Base-by-base conservation (phyloP, 2,888 invertebrate genomes). In the Lapara coniferarum region DNA sequence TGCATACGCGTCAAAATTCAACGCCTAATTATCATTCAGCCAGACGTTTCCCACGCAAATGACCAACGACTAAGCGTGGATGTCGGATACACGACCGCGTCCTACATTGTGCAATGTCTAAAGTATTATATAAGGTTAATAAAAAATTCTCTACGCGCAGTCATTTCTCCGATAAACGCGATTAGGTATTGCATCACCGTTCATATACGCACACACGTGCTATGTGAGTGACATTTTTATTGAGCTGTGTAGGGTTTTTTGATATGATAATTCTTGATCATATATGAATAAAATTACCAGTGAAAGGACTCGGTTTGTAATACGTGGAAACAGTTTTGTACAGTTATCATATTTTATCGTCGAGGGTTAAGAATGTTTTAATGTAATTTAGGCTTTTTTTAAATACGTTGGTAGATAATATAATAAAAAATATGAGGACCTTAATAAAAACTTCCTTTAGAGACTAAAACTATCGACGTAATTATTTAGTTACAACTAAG, bases 111-210 rank as follows among this genome's bases (percentile, higher is more conserved):
- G 81, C 37, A 37, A 37, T 37, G 55, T 55, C 19, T 85, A 83
- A 86, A 71, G 75, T 66, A 73, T 59, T 66, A 68, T 53, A 51
- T 69, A 69, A 69, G 58, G n/a, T 63, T 69, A 37, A 53, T 78
- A 79, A 87, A 91, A 89, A 90, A 91, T 91, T 85, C 90, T 73
- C 76, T 70, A 71, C 84, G 77, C 89, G 81, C 86, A 83, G 82
- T 82, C 86, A 88, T 88, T 89, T 88, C 90, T 88, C 81, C 88
- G 85, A 90, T 90, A 87, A 85, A 85, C 88, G 81, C 84, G 87
- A 88, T 90, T 90, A 89, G 86, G 78, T 80, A 86, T 92, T 92
- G 85, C 92, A 86, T 91, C 90, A 91, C 77, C 80, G 81, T 78
- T 73, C 77, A 72, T 71, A 74, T 71, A 76, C 74, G 73, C 73